A percentile compares a stretch with the other conserved stretches of the same genome.
phyloP scores from a whole-genome alignment of 1,140 invertebrate species.

The Ceratina australensis region DNA sequence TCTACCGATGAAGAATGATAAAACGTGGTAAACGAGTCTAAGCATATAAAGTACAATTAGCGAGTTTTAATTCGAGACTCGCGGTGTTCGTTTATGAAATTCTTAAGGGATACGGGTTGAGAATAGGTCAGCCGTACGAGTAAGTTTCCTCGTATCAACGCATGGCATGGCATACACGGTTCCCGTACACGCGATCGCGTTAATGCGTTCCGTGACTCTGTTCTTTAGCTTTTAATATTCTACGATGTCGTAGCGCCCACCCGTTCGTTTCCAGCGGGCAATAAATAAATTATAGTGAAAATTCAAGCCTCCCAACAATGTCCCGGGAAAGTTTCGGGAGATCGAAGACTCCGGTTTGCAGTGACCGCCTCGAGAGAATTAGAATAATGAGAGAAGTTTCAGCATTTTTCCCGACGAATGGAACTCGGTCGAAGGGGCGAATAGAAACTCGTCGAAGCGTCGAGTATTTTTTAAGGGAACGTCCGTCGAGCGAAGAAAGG shows the following conservation, averaged over 20 bases:
- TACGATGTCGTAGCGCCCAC: neutral
- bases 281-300: slow-evolving; percentile 5
- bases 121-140: neutral
- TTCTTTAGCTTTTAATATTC: slow-evolving; percentile 23
- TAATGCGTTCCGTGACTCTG: slow-evolving; percentile 32
- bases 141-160: neutral
- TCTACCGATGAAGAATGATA: too few species aligned
- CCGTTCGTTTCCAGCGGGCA: neutral
- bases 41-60: too few species aligned
- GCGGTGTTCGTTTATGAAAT: neutral
- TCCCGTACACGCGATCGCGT: slow-evolving; percentile 20
- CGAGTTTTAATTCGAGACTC: too few species aligned
- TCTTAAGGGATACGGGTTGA: neutral
- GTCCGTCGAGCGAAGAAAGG: neutral
- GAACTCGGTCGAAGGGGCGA: neutral
- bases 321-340: too few species aligned
- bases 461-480: neutral
- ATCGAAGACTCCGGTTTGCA: too few species aligned
- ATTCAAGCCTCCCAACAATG: too few species aligned
- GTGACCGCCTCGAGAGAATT: neutral
- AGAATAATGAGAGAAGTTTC: slow-evolving; percentile 26
- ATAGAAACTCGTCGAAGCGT: too few species aligned
- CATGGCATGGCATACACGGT: neutral
- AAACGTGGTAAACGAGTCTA: too few species aligned
- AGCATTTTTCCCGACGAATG: slow-evolving; percentile 6